Percentiles rank a stretch among this genome's conserved stretches.
phyloP scores from a whole-genome alignment of 2,797 vertebrate genomes.

The Pangasius mekongensis region DNA sequence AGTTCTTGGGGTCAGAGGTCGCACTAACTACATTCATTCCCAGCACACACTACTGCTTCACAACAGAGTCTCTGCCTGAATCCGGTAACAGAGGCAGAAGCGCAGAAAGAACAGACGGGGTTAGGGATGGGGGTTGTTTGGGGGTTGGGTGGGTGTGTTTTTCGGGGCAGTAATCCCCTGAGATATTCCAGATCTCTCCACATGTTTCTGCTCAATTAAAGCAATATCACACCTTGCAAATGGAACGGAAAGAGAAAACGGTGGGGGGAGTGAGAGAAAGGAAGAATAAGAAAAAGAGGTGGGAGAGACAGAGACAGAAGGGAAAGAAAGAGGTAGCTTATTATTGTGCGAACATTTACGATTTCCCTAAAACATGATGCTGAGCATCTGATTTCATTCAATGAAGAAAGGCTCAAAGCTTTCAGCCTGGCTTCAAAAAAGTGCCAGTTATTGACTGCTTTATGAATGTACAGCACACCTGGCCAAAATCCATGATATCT shows the following conservation, averaged over 20 bases:
- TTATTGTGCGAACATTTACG: conserved; percentile 54
- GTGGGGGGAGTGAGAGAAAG: conserved; percentile 56
- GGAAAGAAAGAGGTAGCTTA: conserved; percentile 45
- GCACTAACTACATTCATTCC: conserved; percentile 99
- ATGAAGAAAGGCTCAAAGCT: conserved; percentile 56
- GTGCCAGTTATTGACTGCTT: conserved; percentile 52
- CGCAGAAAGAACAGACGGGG: conserved; percentile 30
- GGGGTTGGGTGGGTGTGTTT: conserved; percentile 13
- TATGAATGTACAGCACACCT: conserved; percentile 52
- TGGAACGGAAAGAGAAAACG: conserved; percentile 75
- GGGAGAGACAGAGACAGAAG: conserved; percentile 57
- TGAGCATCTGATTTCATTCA: conserved; percentile 66
- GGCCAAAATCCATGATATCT: conserved; percentile 31
- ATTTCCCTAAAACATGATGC: conserved; percentile 59
- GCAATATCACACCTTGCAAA: conserved; percentile 97
- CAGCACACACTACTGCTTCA: conserved; percentile 93
- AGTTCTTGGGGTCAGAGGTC: conserved; percentile 97
- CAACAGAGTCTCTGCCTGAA: conserved; percentile 86
- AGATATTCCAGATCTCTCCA: conserved; percentile 99
- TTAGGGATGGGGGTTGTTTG: conserved; percentile 54
- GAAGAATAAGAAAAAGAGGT: conserved; percentile 48
- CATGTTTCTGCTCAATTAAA: conserved; percentile 99
- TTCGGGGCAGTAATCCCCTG: conserved; percentile 87
- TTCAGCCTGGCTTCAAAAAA: conserved; percentile 62
- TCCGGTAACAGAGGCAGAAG: conserved; percentile 46